Evolutionary conservation across 2,797 vertebrate species (phyloP).

Genomic region (Phalanger gymnotis): DNA sequence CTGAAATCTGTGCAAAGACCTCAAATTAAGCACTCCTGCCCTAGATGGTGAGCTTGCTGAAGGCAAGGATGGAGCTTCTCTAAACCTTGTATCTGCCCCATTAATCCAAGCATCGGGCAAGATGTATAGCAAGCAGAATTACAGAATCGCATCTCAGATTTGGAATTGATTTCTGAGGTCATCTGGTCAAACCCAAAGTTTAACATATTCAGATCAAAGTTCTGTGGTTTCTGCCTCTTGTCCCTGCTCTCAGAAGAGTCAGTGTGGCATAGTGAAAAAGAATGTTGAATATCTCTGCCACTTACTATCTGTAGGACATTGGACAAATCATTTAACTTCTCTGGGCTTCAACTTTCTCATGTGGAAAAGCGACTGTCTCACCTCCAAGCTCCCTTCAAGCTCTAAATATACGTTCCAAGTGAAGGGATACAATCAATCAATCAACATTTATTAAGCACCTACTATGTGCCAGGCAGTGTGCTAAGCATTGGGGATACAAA

Average conservation of each 20-base stretch:
- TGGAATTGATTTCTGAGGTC: neutral
- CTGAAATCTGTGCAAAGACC: neutral
- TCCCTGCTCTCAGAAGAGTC: neutral
- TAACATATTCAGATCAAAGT: neutral
- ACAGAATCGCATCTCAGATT: neutral
- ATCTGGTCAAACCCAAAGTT: neutral
- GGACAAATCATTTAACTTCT: neutral
- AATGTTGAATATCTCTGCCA: neutral
- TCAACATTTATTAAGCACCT: neutral
- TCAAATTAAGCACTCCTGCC: neutral
- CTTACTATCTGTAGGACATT: neutral
- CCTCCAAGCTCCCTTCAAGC: neutral
- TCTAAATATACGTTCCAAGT: neutral
- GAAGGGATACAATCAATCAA: neutral
- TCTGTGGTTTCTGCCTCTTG: neutral
- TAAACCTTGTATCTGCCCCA: neutral
- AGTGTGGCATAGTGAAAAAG: neutral
- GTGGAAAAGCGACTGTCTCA: neutral
- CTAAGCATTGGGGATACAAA: neutral
- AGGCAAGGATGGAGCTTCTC: neutral
- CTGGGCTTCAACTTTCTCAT: neutral
- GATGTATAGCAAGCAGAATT: neutral
- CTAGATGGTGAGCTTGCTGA: neutral
- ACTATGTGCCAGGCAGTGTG: neutral
- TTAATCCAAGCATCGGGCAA: neutral